Evolutionary conservation across 2,113 vertebrate genomes (phyloP), one percentile per base, ranked within the genome.

Genomic region (Pterocles burchelli): DNA sequence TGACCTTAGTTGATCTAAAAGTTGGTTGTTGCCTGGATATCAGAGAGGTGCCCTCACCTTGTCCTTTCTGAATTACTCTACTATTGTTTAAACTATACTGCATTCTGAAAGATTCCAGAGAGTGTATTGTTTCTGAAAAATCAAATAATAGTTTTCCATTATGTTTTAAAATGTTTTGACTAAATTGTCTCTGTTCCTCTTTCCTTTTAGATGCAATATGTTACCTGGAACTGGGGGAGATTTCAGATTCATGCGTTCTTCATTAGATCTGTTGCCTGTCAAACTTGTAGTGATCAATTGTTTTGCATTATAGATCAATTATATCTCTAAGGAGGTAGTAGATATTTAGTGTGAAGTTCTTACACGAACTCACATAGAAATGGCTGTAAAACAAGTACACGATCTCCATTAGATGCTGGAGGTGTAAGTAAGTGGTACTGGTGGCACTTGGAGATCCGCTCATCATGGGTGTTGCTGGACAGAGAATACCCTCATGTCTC

Each of bases 81-180:
- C 76, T 78, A 15, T 58, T 88, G 59, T 54, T 91, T 80, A 65
- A 76, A 80, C 17, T 41, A 0, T n/a, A 19, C n/a, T 88, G 52
- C 24, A 34, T 66, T 67, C 45, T 59, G 51, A 83, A 73, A 48
- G 41, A 86, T 22, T 91, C 29, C 24, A 76, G 67, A 75, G 78
- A 78, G 33, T 8, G 79, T 65, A 34, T n/a, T 81, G 10, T 13
- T 79, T 85, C 52, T 79, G 43, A 78, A 95, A 95, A 92, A 55
- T 13, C 13, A 46, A 46, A n/a, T 72, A 2, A 59, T 77, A 20
- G 7, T 45, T 85, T 94, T 88, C 46, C n/a, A 34, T 61, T 91
- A 43, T 55, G 16, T 84, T 95, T 93, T 85, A 77, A 91, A 92
- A 82, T n/a, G 19, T 70, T 65, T 92, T 85, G 43, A 43, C 61